phyloP scores from a whole-genome alignment of 2,797 vertebrate genomes.

The Artibeus jamaicensis region DNA sequence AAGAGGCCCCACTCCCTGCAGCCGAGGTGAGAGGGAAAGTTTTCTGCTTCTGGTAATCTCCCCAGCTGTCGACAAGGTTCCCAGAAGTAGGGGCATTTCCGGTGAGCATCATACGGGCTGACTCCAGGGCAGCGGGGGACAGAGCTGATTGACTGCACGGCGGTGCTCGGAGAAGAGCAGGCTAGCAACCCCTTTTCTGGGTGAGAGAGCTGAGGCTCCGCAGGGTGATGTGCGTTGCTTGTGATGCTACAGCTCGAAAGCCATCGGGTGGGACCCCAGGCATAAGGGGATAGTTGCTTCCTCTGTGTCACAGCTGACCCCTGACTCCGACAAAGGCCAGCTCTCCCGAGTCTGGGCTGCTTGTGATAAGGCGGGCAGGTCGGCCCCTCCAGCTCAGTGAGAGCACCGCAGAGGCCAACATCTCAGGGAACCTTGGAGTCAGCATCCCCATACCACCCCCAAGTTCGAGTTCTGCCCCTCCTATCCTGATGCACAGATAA shows the following conservation, averaged over 20 bases:
- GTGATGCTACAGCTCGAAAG: neutral
- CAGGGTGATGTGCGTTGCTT: rapidly evolving
- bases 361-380: neutral
- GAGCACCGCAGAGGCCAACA: neutral
- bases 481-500: neutral
- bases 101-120: rapidly evolving
- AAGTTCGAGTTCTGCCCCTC: neutral
- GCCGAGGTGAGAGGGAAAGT: rapidly evolving
- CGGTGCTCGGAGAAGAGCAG: rapidly evolving
- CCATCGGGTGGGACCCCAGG: neutral
- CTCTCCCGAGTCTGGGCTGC: neutral
- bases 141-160: rapidly evolving
- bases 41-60: neutral
- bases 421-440: neutral
- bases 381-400: no score
- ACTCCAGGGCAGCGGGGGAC: rapidly evolving
- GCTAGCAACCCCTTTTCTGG: neutral
- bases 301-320: neutral
- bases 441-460: neutral
- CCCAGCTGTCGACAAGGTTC: neutral
- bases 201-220: neutral
- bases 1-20: neutral
- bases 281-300: neutral
- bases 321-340: neutral
- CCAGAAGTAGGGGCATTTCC: neutral